Base-by-base conservation (phyloP, 2,888 invertebrate species). In the Tholera decimalis region DNA sequence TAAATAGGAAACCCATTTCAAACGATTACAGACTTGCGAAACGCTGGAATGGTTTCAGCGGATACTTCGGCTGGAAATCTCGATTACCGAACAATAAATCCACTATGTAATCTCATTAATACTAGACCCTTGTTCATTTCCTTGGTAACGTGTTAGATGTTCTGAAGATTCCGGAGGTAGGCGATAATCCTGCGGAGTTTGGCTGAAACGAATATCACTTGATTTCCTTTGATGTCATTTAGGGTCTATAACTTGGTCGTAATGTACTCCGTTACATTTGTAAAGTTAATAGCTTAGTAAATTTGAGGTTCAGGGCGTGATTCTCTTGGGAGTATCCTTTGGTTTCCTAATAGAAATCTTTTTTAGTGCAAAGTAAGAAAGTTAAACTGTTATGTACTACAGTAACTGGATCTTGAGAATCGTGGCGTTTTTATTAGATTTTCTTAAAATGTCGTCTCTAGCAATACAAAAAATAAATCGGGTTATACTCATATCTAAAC, bases 31-130 rank as follows among this genome's bases (percentile, higher is more conserved):
- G 70, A 60, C 64, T 77, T 76, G 73, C 64, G 80, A 82, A 77
- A 71, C 33, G 77, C 66, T 81, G 43, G 57, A 72, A 78, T 69
- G 59, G 62, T 65, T 75, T 76, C 67, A 62, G 60, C 68, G 59
- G 65, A 77, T 79, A 81, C 71, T 83, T 68, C 41, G 69, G 69
- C 77, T 79, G 78, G 77, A 84, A 87, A 86, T 88, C 81, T 82
- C 66, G 80, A 85, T 85, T 81, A 80, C 63, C 68, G 68, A 73
- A 79, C 87, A 83, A 88, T 88, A 88, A 88, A 89, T 90, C 83
- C 77, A 71, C 76, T 79, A 80, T 76, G 83, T 87, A 85, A 86
- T 79, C 85, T 85, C 85, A 85, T 89, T 85, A 85, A 84, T 82
- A 83, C 79, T 79, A 78, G 57, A 80, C 79, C 76, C 80, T 77